A percentile compares a stretch with the other conserved stretches of the same genome.
phyloP scores from a whole-genome alignment of 2,888 invertebrate species.

The Ophion costatus region DNA sequence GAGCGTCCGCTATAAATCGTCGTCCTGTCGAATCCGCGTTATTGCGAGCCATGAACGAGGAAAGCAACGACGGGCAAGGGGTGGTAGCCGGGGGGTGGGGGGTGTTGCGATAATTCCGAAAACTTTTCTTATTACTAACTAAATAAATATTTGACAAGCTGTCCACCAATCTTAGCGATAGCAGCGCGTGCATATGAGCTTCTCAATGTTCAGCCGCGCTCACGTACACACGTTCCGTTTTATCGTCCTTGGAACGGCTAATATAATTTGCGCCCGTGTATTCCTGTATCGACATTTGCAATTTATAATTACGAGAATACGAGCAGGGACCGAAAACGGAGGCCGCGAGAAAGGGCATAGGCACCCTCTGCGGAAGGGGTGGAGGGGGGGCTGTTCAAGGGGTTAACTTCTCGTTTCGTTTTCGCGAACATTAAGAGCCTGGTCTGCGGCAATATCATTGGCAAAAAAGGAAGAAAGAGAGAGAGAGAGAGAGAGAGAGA shows the following conservation, averaged over 20 bases:
- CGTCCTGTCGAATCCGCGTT: constrained; percentile 44
- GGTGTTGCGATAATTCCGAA: constrained; percentile 46
- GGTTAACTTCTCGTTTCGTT: constrained; percentile 64
- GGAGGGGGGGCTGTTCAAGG: constrained; percentile 11
- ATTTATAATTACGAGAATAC: constrained; percentile 63
- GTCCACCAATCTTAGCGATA: constrained; percentile 32
- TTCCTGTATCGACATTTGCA: constrained; percentile 56
- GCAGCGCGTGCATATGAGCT: constrained; percentile 12
- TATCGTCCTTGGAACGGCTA: constrained; percentile 35
- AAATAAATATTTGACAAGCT: constrained; percentile 72
- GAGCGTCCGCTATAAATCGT: constrained; percentile 62
- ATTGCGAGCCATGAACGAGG: neutral
- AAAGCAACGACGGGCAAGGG: neutral
- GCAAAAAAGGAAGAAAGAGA: constrained; percentile 20
- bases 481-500: constrained; percentile 5
- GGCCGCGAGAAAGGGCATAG: neutral
- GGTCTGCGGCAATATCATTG: constrained; percentile 57
- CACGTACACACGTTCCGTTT: constrained; percentile 43
- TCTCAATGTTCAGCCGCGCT: constrained; percentile 21
- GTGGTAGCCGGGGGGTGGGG: constrained; percentile 8
- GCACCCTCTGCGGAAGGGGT: neutral
- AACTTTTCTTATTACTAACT: constrained; percentile 73
- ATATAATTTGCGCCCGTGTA: neutral
- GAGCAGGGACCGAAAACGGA: constrained; percentile 35
- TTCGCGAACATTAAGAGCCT: constrained; percentile 51